phyloP scores from a whole-genome alignment of 2,797 vertebrate species.

The Macrochelys suwanniensis region DNA sequence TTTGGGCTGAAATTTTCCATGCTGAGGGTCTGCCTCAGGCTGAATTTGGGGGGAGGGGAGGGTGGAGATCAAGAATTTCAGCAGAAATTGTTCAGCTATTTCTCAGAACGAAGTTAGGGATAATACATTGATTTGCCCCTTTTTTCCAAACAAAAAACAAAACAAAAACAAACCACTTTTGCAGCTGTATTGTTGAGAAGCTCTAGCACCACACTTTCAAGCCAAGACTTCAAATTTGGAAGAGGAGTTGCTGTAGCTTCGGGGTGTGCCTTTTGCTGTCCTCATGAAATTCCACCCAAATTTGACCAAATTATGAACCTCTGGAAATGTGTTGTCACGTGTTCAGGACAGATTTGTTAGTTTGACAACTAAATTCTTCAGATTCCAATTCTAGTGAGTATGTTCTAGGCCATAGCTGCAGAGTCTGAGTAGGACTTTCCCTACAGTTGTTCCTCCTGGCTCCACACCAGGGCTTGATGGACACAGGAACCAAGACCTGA shows the following conservation, averaged over 20 bases:
- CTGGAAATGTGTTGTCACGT: background rate
- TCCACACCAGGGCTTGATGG: background rate
- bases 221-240: too few species aligned
- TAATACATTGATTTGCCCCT: background rate
- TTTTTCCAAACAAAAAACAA: background rate
- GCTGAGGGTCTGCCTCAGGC: background rate
- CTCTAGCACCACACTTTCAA: background rate
- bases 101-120: background rate
- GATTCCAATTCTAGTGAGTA: background rate
- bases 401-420: background rate
- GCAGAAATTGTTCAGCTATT: background rate
- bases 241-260: background rate
- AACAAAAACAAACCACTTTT: background rate
- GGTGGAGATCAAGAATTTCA: background rate
- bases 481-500: background rate
- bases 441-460: background rate
- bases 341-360: background rate
- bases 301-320: background rate
- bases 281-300: background rate
- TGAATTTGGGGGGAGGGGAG: fast-evolving
- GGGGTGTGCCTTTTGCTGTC: background rate
- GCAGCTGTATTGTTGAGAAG: background rate
- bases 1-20: background rate
- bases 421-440: background rate
- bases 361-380: background rate